Evolutionary conservation across 2,888 invertebrate species (phyloP).

Genomic region (Cancer borealis): DNA sequence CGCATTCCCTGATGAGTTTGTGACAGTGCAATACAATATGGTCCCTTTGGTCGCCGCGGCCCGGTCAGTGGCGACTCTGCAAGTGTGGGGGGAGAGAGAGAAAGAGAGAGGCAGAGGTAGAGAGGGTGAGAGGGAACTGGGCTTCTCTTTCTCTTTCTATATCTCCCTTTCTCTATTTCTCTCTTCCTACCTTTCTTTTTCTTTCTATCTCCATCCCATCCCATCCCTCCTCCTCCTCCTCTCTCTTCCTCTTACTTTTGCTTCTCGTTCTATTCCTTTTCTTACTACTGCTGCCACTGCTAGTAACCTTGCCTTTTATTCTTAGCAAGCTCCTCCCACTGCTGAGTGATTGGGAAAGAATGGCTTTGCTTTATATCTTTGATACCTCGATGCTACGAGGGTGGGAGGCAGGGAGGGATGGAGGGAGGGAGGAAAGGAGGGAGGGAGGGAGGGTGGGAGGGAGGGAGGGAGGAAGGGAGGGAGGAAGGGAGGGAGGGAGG

Average conservation of each 20-base stretch:
- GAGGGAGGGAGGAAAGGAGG: neutral
- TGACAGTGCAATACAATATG: constrained; percentile 76
- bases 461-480: neutral
- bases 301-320: neutral
- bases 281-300: neutral
- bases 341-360: constrained; percentile 20
- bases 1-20: constrained; percentile 77
- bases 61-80: constrained; percentile 65
- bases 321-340: neutral
- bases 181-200: constrained; percentile 22
- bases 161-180: neutral
- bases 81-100: constrained; percentile 44
- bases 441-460: neutral
- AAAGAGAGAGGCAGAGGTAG: neutral
- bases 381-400: neutral
- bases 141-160: neutral
- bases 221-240: neutral
- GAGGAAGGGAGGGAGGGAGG: neutral
- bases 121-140: neutral
- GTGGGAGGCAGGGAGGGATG: neutral
- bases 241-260: neutral
- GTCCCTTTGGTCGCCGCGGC: constrained; percentile 60
- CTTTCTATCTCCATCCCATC: neutral
- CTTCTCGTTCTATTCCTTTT: constrained; percentile 13
- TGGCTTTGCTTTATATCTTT: constrained; percentile 7